Percentiles rank a stretch among this genome's conserved stretches.
Conservation (phyloP, 2,888 invertebrate genomes). For the Rhyacophila evoluta region DNA sequence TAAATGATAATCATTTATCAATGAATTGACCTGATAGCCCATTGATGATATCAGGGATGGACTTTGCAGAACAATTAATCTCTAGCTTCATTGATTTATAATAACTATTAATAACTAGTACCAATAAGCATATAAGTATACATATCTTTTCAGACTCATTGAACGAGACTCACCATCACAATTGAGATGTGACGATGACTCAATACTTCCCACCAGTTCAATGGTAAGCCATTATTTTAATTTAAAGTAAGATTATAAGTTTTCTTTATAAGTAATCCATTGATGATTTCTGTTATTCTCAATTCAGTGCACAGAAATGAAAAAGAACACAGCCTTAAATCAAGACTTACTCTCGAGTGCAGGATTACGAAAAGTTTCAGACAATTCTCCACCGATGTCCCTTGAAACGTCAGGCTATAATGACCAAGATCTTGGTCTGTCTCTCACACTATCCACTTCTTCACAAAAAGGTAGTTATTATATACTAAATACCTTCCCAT, state of each 20-base stretch:
- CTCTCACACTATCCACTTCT: slow-evolving; percentile 43
- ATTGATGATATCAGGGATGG: too few relatives aligned
- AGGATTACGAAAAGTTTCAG: slow-evolving; percentile 25
- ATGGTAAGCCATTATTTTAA: slow-evolving; percentile 32
- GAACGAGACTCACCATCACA: slow-evolving; percentile 37
- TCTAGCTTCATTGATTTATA: too few relatives aligned
- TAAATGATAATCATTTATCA: too few relatives aligned
- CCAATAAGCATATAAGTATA: too few relatives aligned
- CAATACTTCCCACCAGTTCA: slow-evolving; percentile 30
- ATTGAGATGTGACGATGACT: slow-evolving; percentile 5
- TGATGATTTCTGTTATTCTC: neutral
- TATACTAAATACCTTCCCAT: too few relatives aligned
- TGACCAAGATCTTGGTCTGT: slow-evolving; percentile 47
- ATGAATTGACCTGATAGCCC: too few relatives aligned
- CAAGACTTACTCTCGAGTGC: neutral
- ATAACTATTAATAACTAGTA: too few relatives aligned
- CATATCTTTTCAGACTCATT: slow-evolving; percentile 46
- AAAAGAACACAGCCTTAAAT: slow-evolving; percentile 10
- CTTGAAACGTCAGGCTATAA: slow-evolving; percentile 46
- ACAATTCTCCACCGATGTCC: slow-evolving; percentile 40
- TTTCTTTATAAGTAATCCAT: too few relatives aligned
- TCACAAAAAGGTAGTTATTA: slow-evolving; percentile 44
- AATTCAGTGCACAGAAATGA: slow-evolving; percentile 38
- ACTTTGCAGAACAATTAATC: too few relatives aligned
- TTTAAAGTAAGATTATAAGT: too few relatives aligned